Evolutionary conservation across 2,888 invertebrate species (phyloP).

Genomic region (Idaea biselata): DNA sequence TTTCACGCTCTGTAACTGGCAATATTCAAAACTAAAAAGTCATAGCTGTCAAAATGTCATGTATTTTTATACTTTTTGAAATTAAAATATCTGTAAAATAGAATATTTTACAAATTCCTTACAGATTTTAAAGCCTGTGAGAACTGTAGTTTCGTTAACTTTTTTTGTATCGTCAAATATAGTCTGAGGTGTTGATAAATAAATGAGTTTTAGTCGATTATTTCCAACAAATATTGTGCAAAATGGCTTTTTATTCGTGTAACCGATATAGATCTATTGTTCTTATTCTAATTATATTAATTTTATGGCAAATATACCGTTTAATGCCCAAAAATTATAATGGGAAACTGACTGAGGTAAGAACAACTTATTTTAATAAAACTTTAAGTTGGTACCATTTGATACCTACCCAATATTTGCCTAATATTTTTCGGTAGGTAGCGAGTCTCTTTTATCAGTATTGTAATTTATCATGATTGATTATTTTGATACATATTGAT

Average conservation of each 20-base stretch:
- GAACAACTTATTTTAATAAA: slow-evolving; percentile 7
- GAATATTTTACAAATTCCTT: too few species aligned
- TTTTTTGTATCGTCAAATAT: too few species aligned
- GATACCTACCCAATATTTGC: background rate
- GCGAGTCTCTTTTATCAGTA: background rate
- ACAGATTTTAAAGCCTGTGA: too few species aligned
- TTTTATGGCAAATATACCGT: slow-evolving; percentile 69
- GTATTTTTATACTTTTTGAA: too few species aligned
- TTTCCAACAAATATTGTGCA: background rate
- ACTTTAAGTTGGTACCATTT: too few species aligned
- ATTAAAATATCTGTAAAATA: too few species aligned
- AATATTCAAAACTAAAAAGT: too few species aligned
- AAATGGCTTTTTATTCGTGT: slow-evolving; percentile 67
- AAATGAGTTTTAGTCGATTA: background rate
- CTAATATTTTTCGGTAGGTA: background rate
- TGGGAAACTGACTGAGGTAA: slow-evolving; percentile 52
- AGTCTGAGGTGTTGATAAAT: background rate
- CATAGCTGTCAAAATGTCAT: too few species aligned
- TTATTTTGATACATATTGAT: background rate
- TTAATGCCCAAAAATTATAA: slow-evolving; percentile 53
- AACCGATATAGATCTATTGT: slow-evolving; percentile 70
- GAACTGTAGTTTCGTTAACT: too few species aligned
- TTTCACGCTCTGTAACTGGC: too few species aligned
- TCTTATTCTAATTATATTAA: slow-evolving; percentile 60
- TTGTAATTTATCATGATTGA: background rate